These are phyloP conservation scores for Proteles cristata DNA, from an alignment of 2,113 vertebrate species.

Conservation along the genomic window DNA sequence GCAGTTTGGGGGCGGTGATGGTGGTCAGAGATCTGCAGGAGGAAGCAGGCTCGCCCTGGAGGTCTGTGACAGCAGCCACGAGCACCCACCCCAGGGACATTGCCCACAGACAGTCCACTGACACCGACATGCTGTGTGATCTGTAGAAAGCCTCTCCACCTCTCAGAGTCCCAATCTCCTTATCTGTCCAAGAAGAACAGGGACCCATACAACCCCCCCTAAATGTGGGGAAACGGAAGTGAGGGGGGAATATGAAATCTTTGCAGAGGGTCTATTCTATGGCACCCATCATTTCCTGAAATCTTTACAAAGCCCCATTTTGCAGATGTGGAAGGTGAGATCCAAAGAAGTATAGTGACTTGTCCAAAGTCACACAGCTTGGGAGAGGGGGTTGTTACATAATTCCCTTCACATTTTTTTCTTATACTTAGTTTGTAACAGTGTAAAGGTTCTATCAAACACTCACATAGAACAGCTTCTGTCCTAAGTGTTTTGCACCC, in stretches of 20 bases:
- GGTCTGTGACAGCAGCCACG: background rate
- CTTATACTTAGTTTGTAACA: background rate
- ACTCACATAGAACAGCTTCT: accelerated
- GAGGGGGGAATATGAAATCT: too few relatives aligned
- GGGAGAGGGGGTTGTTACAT: accelerated
- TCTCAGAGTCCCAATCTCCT: background rate
- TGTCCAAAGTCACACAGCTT: background rate
- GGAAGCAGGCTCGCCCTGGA: background rate
- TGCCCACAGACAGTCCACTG: background rate
- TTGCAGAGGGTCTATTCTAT: background rate
- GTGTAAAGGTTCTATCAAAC: background rate
- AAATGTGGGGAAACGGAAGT: background rate
- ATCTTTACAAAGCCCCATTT: background rate
- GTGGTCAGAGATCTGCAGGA: background rate
- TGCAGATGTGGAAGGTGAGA: background rate
- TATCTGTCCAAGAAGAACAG: background rate
- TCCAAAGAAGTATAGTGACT: background rate
- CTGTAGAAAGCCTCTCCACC: background rate
- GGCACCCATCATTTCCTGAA: accelerated
- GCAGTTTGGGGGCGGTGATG: background rate
- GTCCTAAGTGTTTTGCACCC: background rate
- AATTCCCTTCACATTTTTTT: background rate
- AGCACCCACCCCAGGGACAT: accelerated
- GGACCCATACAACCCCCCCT: accelerated
- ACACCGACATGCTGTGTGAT: background rate